These are phyloP conservation scores for Asteroscopus sphinx DNA, from an alignment of 2,888 invertebrate species.

Conservation along the genomic window DNA sequence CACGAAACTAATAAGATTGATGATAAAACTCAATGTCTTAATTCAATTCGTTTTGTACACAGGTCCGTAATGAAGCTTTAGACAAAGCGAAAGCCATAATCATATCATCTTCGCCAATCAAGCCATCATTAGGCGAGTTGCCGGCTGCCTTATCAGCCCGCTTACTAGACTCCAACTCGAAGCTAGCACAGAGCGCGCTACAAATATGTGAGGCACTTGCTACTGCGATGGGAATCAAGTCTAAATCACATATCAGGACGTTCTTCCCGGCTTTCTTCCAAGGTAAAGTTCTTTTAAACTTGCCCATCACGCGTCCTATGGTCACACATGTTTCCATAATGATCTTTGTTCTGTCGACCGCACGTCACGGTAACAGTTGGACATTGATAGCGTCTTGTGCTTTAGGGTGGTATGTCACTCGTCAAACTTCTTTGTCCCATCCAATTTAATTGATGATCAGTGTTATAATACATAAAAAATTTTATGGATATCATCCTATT, in stretches of 20 bases:
- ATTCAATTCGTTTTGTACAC: constrained; percentile 9
- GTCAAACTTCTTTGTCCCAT: too few relatives aligned
- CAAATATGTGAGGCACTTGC: constrained; percentile 95
- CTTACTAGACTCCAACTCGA: constrained; percentile 97
- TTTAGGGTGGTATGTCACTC: too few relatives aligned
- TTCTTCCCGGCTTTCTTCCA: constrained; percentile 96
- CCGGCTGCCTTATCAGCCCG: constrained; percentile 94
- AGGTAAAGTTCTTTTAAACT: constrained; percentile 86
- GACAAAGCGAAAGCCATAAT: constrained; percentile 93
- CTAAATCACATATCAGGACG: constrained; percentile 94
- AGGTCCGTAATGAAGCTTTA: constrained; percentile 93
- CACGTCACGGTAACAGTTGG: too few relatives aligned
- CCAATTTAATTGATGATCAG: too few relatives aligned
- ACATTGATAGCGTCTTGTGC: too few relatives aligned
- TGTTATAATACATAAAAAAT: too few relatives aligned
- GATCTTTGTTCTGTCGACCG: too few relatives aligned
- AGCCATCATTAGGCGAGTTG: constrained; percentile 95
- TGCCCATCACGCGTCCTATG: too few relatives aligned
- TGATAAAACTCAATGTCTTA: too few relatives aligned
- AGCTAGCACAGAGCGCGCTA: constrained; percentile 95
- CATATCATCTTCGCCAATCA: constrained; percentile 94
- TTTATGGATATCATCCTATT: too few relatives aligned
- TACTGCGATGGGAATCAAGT: constrained; percentile 94
- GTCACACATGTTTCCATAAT: too few relatives aligned
- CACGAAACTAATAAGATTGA: too few relatives aligned